Percentiles rank a stretch among this genome's conserved stretches.
Conservation (phyloP, 2,113 vertebrate species). For the Xenus cinereus region DNA sequence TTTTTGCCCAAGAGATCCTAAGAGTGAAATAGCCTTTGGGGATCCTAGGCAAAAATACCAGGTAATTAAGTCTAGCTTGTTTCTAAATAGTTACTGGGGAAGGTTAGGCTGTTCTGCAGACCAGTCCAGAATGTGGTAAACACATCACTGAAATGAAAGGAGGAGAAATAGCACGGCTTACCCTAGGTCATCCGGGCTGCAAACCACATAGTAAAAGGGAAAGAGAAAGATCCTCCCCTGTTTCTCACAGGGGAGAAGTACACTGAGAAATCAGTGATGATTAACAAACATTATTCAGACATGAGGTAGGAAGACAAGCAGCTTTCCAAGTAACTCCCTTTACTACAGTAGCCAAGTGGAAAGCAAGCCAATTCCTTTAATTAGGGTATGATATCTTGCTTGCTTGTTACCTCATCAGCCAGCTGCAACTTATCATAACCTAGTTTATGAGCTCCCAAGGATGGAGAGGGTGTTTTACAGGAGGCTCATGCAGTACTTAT, state of each 20-base stretch:
- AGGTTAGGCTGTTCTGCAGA: neutral
- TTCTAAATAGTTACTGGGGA: neutral
- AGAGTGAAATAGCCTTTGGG: neutral
- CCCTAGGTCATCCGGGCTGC: neutral
- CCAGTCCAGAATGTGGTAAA: neutral
- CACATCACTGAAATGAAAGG: neutral
- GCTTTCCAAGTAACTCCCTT: conserved; percentile 54
- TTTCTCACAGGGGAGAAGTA: neutral
- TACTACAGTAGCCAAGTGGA: conserved; percentile 28
- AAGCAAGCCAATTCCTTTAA: conserved; percentile 28
- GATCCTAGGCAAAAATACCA: neutral
- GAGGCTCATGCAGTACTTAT: neutral
- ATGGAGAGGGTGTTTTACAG: neutral
- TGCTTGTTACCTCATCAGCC: conserved; percentile 27
- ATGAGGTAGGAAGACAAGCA: conserved; percentile 35
- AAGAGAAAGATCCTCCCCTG: neutral
- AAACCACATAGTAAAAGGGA: neutral
- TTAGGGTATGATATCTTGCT: conserved; percentile 40
- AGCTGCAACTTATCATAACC: conserved; percentile 29
- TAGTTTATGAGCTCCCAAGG: neutral
- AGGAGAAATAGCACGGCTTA: neutral
- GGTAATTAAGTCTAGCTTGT: neutral
- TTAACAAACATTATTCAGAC: conserved; percentile 43
- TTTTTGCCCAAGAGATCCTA: neutral
- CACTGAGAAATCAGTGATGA: neutral